Evolutionary conservation across 2,797 vertebrate genomes (phyloP).

Genomic region (Erethizon dorsatum): DNA sequence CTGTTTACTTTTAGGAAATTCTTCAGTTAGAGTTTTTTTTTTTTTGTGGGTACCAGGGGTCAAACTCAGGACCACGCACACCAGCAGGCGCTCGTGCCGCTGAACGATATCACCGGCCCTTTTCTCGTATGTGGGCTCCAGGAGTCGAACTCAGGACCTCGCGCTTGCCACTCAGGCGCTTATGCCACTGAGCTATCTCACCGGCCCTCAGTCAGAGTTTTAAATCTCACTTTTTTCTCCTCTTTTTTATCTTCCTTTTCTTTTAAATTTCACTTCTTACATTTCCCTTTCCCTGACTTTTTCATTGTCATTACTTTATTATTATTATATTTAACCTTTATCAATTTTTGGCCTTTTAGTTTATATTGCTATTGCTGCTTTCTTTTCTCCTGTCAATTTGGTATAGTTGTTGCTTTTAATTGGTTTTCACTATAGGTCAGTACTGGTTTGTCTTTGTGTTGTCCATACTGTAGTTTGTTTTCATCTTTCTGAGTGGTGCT

Average conservation of each 20-base stretch:
- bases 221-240: neutral
- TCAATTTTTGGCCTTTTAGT: neutral
- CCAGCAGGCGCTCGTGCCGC: too few species aligned
- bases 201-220: neutral
- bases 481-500: neutral
- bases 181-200: too few species aligned
- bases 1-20: neutral
- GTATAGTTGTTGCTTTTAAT: neutral
- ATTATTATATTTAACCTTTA: neutral
- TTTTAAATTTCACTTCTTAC: neutral
- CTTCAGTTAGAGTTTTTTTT: neutral
- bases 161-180: too few species aligned
- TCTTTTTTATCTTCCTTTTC: neutral
- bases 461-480: neutral
- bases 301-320: neutral
- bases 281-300: neutral
- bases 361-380: neutral
- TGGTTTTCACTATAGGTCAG: neutral
- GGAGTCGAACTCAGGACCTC: too few species aligned
- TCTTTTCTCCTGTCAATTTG: neutral
- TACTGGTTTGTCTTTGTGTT: neutral
- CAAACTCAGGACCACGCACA: too few species aligned
- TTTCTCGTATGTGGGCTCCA: too few species aligned
- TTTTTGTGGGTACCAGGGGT: too few species aligned
- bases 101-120: too few species aligned